A percentile compares a stretch with the other conserved stretches of the same genome.
These are phyloP conservation scores for Eremobia ochroleuca DNA, from an alignment of 2,888 invertebrate species.

Conservation along the genomic window DNA sequence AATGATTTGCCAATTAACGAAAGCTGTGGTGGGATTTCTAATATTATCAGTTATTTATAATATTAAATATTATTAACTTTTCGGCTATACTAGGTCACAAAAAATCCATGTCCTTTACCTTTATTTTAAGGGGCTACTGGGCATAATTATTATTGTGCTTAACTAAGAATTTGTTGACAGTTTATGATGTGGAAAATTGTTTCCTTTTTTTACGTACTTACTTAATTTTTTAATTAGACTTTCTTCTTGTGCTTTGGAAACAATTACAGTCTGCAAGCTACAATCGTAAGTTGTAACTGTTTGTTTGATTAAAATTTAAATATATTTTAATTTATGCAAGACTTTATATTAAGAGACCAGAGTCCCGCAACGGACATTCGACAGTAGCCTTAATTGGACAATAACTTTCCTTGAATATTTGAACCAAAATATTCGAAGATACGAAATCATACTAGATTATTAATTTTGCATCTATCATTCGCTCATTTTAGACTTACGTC, in stretches of 20 bases:
- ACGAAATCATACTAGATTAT: not conserved
- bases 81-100: too few relatives aligned
- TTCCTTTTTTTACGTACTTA: constrained; percentile 5
- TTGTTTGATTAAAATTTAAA: not conserved
- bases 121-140: constrained; percentile 18
- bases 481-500: not conserved
- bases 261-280: constrained; percentile 6
- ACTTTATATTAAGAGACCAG: not conserved
- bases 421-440: not conserved
- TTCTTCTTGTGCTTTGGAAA: constrained; percentile 3
- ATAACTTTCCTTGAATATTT: not conserved
- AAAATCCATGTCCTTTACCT: too few relatives aligned
- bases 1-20: too few relatives aligned
- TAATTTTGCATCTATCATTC: constrained; percentile 10
- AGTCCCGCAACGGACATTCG: not conserved
- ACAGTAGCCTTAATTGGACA: not conserved
- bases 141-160: constrained; percentile 34
- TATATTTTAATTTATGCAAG: not conserved
- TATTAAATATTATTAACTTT: too few relatives aligned
- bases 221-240: constrained; percentile 16
- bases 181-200: constrained; percentile 29
- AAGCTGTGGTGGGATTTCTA: too few relatives aligned
- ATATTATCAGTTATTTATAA: too few relatives aligned
- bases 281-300: not conserved
- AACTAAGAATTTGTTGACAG: constrained; percentile 30